phyloP scores from a whole-genome alignment of 2,797 vertebrate genomes.

The Amblyopsis hoosieri region DNA sequence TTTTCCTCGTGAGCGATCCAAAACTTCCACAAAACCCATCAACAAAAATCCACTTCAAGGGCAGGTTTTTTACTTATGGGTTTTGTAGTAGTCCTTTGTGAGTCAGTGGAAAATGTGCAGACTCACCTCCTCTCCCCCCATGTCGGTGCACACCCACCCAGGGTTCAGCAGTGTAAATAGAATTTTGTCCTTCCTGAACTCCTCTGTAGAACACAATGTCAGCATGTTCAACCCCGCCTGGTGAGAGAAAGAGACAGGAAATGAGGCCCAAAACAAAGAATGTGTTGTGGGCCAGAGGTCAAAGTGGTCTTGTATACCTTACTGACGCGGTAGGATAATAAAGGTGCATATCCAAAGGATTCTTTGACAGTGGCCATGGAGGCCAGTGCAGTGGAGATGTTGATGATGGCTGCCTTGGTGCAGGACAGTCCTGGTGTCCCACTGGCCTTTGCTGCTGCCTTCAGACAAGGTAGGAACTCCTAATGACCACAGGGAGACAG shows the following conservation, averaged over 20 bases:
- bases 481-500: slow-evolving; percentile 26
- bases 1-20: too few relatives aligned
- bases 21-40: too few relatives aligned
- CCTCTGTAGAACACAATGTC: slow-evolving; percentile 37
- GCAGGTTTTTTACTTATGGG: too few relatives aligned
- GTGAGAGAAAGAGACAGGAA: neutral
- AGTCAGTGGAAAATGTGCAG: slow-evolving; percentile 15
- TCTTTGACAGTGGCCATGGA: slow-evolving; percentile 40
- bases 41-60: too few relatives aligned
- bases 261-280: neutral
- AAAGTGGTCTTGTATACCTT: slow-evolving; percentile 55
- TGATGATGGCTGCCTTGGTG: slow-evolving; percentile 72
- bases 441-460: slow-evolving; percentile 58
- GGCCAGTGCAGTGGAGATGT: slow-evolving; percentile 54
- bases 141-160: slow-evolving; percentile 54
- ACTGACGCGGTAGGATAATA: slow-evolving; percentile 66
- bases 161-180: slow-evolving; percentile 54
- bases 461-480: slow-evolving; percentile 74
- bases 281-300: neutral
- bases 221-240: slow-evolving; percentile 57
- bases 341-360: slow-evolving; percentile 13
- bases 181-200: slow-evolving; percentile 54
- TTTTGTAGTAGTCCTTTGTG: neutral
- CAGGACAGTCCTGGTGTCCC: slow-evolving; percentile 65
- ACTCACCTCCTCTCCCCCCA: slow-evolving; percentile 57